phyloP scores from a whole-genome alignment of 1,140 invertebrate species.

The Eurosta solidaginis region DNA sequence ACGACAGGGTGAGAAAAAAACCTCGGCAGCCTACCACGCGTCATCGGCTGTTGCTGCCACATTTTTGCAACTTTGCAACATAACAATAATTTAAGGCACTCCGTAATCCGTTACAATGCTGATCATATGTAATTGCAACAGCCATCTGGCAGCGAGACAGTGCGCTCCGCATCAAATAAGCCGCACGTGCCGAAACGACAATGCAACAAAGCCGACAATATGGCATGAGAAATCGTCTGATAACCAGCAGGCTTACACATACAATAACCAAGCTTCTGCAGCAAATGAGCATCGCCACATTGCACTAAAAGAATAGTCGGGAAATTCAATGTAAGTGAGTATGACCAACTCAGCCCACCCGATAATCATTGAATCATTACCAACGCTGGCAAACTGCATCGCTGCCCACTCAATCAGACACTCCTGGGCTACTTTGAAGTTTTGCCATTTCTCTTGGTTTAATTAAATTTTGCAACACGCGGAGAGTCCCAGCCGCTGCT shows the following conservation, averaged over 20 bases:
- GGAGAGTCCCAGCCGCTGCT: neutral
- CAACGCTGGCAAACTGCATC: neutral
- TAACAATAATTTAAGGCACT: neutral
- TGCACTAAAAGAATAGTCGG: neutral
- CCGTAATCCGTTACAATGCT: neutral
- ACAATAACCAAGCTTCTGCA: neutral
- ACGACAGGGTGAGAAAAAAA: neutral
- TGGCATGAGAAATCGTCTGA: neutral
- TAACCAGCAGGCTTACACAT: neutral
- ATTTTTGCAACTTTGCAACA: neutral
- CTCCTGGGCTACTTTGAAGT: neutral
- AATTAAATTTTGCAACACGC: conserved; percentile 13
- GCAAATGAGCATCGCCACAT: neutral
- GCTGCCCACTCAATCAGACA: neutral
- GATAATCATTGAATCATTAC: neutral
- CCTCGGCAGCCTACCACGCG: neutral
- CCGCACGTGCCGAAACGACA: neutral
- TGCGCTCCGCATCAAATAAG: neutral
- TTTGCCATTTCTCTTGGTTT: neutral
- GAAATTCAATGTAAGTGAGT: neutral
- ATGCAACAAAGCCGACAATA: neutral
- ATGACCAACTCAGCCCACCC: neutral
- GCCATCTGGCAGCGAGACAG: neutral
- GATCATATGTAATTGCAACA: neutral
- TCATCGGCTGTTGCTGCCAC: neutral